Evolutionary conservation across 2,797 vertebrate genomes (phyloP), one percentile per base, ranked within the genome.

Genomic region (Zenarchopterus dispar): DNA sequence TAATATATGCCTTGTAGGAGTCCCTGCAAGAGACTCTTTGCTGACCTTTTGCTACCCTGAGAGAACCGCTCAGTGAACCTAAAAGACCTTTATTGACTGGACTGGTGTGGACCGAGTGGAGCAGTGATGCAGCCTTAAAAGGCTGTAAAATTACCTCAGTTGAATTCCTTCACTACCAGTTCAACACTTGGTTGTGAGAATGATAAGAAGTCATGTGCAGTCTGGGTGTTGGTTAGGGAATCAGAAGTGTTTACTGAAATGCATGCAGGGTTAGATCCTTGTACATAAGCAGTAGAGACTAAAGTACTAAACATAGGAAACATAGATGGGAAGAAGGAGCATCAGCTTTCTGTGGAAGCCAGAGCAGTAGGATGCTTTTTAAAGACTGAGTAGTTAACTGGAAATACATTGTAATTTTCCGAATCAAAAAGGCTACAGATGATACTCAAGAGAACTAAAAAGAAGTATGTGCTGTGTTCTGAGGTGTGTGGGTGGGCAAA

Each of bases 51-150:
- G 51, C 51, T 42, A 23, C 69, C 55, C 70, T 39, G 43, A 57
- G 50, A 70, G 65, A 75, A 49, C 36, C 16, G 23, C 57, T 75
- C 58, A 31, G 17, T 82, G 87, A 91, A 84, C 87, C 80, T 26
- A 36, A 56, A 8, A 76, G 70, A 55, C 42, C 60, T 81, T 82
- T 75, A 72, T 81, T 80, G 69, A 67, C 70, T 59, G 49, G 60
- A 56, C 33, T 66, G 51, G 17, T 66, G 57, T 49, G 45, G 26
- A 62, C 57, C 62, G 72, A 45, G 48, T 48, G 3, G 58, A 49
- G 52, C 22, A 50, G 41, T 56, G 31, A 54, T 47, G 33, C 33
- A 36, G 36, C 36, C 36, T 39, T 39, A 39, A 57, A 59, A 59
- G 44, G 36, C 70, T 65, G 28, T 70, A 45, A 49, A 81, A 58